Conservation (phyloP, 2,888 invertebrate genomes). For the Agrenia bidenticulata region DNA sequence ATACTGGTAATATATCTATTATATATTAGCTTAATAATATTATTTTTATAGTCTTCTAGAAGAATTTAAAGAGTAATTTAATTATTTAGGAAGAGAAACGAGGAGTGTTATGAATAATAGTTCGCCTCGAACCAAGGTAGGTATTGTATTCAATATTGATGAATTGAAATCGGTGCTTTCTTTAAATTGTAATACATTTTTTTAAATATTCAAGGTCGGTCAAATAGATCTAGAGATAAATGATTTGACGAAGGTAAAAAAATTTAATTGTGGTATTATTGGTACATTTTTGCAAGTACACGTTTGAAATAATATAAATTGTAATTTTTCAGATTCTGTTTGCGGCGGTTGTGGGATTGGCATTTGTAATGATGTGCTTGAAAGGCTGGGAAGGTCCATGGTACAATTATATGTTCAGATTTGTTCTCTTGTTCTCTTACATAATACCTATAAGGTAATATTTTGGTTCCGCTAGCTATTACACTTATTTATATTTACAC, state of each 20-base stretch:
- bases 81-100: constrained; percentile 95
- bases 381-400: constrained; percentile 96
- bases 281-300: too few relatives aligned
- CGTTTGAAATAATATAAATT: too few relatives aligned
- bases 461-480: not conserved
- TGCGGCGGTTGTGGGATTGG: constrained; percentile 77
- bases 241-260: constrained; percentile 88
- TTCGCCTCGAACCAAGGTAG: constrained; percentile 72
- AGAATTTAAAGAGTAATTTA: too few relatives aligned
- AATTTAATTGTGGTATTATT: too few relatives aligned
- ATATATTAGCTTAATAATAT: too few relatives aligned
- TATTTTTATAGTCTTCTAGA: too few relatives aligned
- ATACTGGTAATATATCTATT: too few relatives aligned
- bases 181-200: constrained; percentile 67
- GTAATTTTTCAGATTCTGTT: constrained; percentile 47
- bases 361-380: constrained; percentile 90
- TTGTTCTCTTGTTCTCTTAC: constrained; percentile 95
- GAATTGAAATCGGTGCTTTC: not conserved
- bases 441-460: constrained; percentile 78
- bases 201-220: constrained; percentile 93
- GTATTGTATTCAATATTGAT: too few relatives aligned
- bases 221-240: constrained; percentile 94
- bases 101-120: constrained; percentile 99
- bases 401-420: constrained; percentile 95
- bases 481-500: not conserved